Percentiles rank a stretch among this genome's conserved stretches.
Conservation (phyloP, 2,113 vertebrate species). For the Melanerpes formicivorus region DNA sequence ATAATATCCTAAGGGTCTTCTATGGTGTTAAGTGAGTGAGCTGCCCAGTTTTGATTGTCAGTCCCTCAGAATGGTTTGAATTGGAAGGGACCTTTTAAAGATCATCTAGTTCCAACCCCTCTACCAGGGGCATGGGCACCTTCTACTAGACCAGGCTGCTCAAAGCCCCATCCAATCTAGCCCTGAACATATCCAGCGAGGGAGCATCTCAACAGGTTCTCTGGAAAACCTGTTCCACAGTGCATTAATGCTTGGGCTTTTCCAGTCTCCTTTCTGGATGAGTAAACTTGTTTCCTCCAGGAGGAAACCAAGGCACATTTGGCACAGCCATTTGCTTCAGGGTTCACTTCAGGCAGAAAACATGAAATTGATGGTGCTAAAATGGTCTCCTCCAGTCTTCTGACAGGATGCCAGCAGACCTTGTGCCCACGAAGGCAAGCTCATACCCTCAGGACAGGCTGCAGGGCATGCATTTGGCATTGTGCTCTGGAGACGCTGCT, state of each 20-base stretch:
- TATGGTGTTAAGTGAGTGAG: neutral
- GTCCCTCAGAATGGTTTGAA: neutral
- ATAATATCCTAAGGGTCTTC: neutral
- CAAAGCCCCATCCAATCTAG: too few species aligned
- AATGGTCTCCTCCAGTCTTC: neutral
- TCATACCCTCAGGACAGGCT: neutral
- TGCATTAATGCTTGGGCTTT: neutral
- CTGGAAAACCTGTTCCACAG: neutral
- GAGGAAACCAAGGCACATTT: neutral
- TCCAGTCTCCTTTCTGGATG: neutral
- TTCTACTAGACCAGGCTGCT: neutral
- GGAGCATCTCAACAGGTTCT: neutral
- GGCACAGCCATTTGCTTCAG: neutral
- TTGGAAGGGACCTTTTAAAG: neutral
- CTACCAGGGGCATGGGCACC: neutral
- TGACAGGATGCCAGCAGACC: neutral
- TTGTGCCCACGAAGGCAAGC: neutral
- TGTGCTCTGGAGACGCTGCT: neutral
- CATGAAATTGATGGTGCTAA: neutral
- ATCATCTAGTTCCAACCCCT: neutral
- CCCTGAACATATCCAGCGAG: neutral
- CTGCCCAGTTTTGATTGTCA: neutral
- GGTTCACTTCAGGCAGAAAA: neutral
- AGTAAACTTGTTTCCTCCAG: neutral
- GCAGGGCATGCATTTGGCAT: neutral